Evolutionary conservation across 1,140 invertebrate genomes (phyloP), one percentile per base, ranked within the genome.

Genomic region (Callitettix versicolor): DNA sequence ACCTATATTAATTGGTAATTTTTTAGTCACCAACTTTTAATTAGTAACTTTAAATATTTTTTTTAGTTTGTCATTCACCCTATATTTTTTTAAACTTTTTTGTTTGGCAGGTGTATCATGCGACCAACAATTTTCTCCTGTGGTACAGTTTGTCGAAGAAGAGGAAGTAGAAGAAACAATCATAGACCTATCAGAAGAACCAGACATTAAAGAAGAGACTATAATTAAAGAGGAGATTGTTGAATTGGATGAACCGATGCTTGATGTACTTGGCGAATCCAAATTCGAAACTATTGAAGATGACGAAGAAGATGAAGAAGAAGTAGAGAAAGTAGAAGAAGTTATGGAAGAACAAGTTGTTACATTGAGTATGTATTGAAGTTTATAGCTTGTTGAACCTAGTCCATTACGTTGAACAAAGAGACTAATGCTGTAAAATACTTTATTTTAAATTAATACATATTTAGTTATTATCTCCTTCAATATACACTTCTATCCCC

Each of bases 81-180:
- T n/a, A n/a, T n/a, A n/a, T n/a, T n/a, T n/a, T n/a, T n/a, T n/a
- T n/a, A n/a, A n/a, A n/a, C n/a, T n/a, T n/a, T n/a, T 18, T 49
- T 24, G 14, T 53, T n/a, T 50, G 26, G 6, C 36, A 62, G 60
- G 61, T 17, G 18, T 62, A 24, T 62, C 61, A 11, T 55, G 57
- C 43, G 61, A 60, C 43, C 61, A 60, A 36, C 52, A 58, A 20
- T 48, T 62, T 30, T 62, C 61, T 12, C 61, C 61, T 6, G 42
- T 36, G 42, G 48, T 58, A 12, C 44, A 53, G 17, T 55, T 55
- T 33, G 52, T 55, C 22, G 48, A 60, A 14, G 43, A 49, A 1
- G 33, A 47, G 30, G 50, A 53, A 15, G 44, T 59, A 18, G 26
- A 42, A 47, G 50, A 61, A 11, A 40, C 53, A 17, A 34, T 58